Evolutionary conservation across 2,113 vertebrate genomes (phyloP).

Genomic region (Pituophis catenifer): DNA sequence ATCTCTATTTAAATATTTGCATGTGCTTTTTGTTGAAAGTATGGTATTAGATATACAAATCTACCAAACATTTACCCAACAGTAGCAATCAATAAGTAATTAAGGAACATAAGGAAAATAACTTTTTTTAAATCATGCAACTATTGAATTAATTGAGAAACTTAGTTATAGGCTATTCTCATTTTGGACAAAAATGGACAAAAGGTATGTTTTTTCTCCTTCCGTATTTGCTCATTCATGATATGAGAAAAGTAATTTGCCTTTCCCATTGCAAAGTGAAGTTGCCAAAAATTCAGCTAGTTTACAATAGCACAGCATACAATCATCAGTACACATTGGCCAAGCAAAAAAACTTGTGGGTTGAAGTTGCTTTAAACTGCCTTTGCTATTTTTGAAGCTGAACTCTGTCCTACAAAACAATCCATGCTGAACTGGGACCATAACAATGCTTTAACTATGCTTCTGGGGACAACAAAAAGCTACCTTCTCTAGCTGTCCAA

Average conservation of each 20-base stretch:
- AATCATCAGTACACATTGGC: background rate
- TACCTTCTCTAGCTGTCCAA: background rate
- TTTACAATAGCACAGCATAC: background rate
- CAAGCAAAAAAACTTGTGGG: background rate
- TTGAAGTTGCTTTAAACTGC: background rate
- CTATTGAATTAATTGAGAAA: background rate
- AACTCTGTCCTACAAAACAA: background rate
- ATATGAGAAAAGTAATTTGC: background rate
- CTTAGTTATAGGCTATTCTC: background rate
- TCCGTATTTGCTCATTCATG: background rate
- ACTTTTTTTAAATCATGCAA: background rate
- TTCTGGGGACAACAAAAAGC: background rate
- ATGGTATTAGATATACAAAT: background rate
- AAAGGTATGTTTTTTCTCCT: background rate
- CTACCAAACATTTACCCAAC: background rate
- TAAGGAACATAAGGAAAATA: background rate
- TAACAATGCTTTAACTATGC: background rate
- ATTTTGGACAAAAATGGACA: background rate
- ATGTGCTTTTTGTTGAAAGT: slow-evolving; percentile 8
- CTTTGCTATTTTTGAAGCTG: background rate
- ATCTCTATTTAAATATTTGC: background rate
- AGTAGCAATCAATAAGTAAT: slow-evolving; percentile 34
- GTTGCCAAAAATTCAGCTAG: background rate
- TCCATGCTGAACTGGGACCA: background rate
- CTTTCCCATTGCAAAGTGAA: background rate